Conservation (phyloP, 2,888 invertebrate genomes). For the Spicauda simplicius region DNA sequence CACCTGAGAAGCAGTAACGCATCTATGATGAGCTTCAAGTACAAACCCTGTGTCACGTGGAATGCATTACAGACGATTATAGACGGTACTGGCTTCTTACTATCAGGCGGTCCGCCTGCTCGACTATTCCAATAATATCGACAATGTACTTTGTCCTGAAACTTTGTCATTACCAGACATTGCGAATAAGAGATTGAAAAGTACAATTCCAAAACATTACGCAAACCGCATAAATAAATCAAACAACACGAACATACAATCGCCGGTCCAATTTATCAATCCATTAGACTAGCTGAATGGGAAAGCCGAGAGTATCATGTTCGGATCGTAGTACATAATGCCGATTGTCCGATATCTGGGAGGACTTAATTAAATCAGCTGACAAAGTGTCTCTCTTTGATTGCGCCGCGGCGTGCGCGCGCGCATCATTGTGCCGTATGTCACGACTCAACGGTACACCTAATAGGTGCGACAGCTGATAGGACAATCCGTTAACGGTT, state of each 20-base stretch:
- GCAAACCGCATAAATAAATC: conserved; percentile 28
- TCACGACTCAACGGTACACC: conserved; percentile 28
- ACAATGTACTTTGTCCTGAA: too few species aligned
- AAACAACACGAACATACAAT: conserved; percentile 18
- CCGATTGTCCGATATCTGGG: conserved; percentile 34
- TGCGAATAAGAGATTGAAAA: not conserved
- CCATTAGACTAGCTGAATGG: conserved; percentile 34
- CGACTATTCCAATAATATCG: too few species aligned
- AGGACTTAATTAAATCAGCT: conserved; percentile 37
- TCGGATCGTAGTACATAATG: conserved; percentile 29
- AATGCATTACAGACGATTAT: too few species aligned
- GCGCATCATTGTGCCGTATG: conserved; percentile 31
- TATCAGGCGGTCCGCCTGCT: too few species aligned
- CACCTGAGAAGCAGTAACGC: too few species aligned
- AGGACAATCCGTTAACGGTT: conserved; percentile 8
- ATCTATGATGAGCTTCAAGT: too few species aligned
- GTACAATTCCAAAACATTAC: not conserved
- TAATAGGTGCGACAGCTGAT: conserved; percentile 7
- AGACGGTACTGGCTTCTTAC: too few species aligned
- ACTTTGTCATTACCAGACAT: not conserved
- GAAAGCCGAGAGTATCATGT: conserved; percentile 31
- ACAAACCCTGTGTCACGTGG: too few species aligned
- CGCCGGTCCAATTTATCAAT: conserved; percentile 35
- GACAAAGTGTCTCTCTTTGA: conserved; percentile 35
- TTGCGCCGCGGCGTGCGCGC: conserved; percentile 20